Percentiles rank a stretch among this genome's conserved stretches.
Conservation (phyloP, 1,140 invertebrate species). For the Leptopilina boulardi region DNA sequence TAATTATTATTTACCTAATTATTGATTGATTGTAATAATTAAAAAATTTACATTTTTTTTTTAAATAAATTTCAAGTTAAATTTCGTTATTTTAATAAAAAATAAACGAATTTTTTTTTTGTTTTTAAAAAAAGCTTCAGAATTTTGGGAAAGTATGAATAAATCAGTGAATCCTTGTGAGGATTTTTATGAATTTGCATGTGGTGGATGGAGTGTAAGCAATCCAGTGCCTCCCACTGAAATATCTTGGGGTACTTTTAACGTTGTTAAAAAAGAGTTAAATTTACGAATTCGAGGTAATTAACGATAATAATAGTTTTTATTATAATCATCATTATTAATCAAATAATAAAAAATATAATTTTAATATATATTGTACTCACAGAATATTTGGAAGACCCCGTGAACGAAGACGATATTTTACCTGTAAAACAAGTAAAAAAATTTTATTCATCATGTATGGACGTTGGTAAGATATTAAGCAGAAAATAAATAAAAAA, state of each 20-base stretch:
- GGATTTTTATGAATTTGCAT: slow-evolving; percentile 42
- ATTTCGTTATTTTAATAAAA: neutral
- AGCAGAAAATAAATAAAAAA: neutral
- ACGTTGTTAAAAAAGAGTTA: slow-evolving; percentile 33
- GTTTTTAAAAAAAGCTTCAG: slow-evolving; percentile 21
- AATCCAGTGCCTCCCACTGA: slow-evolving; percentile 34
- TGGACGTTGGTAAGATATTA: neutral
- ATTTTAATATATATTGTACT: neutral
- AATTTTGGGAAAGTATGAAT: slow-evolving; percentile 38
- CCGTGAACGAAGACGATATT: neutral
- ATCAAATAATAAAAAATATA: neutral
- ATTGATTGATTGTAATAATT: neutral
- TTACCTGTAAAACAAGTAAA: neutral
- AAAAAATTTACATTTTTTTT: neutral
- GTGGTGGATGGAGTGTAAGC: slow-evolving; percentile 31
- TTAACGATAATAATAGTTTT: neutral
- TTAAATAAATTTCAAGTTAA: too few species aligned
- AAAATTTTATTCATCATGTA: neutral
- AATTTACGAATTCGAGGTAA: slow-evolving; percentile 39
- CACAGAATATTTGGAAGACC: too few species aligned
- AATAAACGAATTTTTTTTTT: neutral
- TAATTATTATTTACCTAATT: neutral
- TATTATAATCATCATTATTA: too few species aligned
- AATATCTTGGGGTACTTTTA: slow-evolving; percentile 35
- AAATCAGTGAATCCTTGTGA: slow-evolving; percentile 43